Base-by-base conservation (phyloP, 2,888 invertebrate species). In the Xanthostigma xanthostigma region DNA sequence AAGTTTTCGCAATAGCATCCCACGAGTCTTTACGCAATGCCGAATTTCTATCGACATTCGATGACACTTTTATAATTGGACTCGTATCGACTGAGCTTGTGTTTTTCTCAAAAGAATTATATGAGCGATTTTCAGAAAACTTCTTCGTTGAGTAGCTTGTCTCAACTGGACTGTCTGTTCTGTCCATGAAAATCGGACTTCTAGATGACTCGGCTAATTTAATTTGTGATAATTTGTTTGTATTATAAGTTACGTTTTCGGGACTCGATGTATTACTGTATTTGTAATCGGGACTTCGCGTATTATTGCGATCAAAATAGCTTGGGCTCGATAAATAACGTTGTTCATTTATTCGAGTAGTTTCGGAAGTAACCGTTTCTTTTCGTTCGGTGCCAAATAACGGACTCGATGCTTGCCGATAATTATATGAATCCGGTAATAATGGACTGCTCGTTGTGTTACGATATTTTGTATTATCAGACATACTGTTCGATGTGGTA, bases 1-100 rank as follows among this genome's bases (percentile, higher is more conserved):
- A 78, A 1, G 87, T 87, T 65, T 86, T 87, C 49, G 84, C 82
- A 49, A 88, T 78, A 8, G 82, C 79, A 59, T 89, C 88, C 87
- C 88, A 88, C 27, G 86, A 84, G 59, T 88, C 87, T 45, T 81
- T 74, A 50, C 84, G 71, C 0, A 74, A 69, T 4, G 72, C 63
- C 6, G 59, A 51, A 3, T 58, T 56, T 1, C 73, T 70, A 34
- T 75, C 73, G 50, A 74, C 72, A 55, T 73, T 64, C 2, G 77
- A 73, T 1, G 79, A 79, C 3, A 81, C 79, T 60, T 73, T 67
- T 45, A 76, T 67, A 54, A 75, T 74, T 5, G 75, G 75, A 34
- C 72, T 72, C 49, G 74, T 73, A 60, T 75, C 75, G 27, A 75
- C 67, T 9, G 64, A 64, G 17, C 54, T 57, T 49, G 54, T 56